Evolutionary conservation across 2,113 vertebrate species (phyloP).

Genomic region (Raphicerus campestris): DNA sequence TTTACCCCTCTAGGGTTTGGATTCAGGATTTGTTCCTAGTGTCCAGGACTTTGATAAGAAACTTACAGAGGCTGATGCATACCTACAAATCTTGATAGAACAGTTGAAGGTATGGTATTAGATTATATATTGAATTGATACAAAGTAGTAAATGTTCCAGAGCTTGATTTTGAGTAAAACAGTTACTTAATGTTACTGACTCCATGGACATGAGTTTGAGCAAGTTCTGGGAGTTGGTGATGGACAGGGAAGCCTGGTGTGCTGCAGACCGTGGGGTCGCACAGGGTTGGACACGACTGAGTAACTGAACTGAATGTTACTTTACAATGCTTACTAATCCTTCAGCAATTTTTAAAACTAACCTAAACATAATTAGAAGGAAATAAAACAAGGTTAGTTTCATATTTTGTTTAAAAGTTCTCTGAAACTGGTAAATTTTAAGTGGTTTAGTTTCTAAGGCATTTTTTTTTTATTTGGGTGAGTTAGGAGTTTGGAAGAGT

Average conservation of each 20-base stretch:
- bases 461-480: neutral
- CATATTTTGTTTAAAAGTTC: neutral
- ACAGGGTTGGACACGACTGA: neutral
- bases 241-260: neutral
- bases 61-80: too few species aligned
- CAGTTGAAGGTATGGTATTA: slow-evolving; percentile 74
- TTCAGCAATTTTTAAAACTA: slow-evolving; percentile 30
- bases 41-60: too few species aligned
- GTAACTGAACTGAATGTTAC: neutral
- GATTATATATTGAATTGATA: neutral
- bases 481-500: neutral
- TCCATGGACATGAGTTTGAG: neutral
- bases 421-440: neutral
- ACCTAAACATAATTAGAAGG: neutral
- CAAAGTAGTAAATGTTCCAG: neutral
- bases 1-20: slow-evolving; percentile 67
- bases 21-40: too few species aligned
- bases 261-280: neutral
- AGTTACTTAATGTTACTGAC: neutral
- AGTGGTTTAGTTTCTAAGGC: neutral
- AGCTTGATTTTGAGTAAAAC: neutral
- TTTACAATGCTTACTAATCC: neutral
- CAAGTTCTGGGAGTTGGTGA: neutral
- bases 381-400: slow-evolving; percentile 5
- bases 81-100: too few species aligned